A percentile compares a stretch with the other conserved stretches of the same genome.
Conservation (phyloP, 2,113 vertebrate species). For the Microtus montanus region DNA sequence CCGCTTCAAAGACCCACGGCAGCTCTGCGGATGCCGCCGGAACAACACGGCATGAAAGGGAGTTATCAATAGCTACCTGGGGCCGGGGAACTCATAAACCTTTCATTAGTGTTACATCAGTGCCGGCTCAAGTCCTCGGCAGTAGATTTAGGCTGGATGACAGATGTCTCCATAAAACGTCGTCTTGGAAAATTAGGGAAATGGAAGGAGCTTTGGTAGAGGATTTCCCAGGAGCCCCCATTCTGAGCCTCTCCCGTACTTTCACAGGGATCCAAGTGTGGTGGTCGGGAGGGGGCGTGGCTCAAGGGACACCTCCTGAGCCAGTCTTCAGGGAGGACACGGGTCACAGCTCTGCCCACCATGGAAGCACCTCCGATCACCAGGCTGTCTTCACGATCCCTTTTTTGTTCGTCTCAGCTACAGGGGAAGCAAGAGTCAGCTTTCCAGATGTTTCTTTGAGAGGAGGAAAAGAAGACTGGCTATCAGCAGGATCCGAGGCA, state of each 20-base stretch:
- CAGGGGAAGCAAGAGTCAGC: conserved; percentile 21
- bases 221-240: conserved; percentile 50
- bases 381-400: conserved; percentile 8
- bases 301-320: conserved; percentile 31
- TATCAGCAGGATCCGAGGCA: neutral
- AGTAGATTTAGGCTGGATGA: conserved; percentile 58
- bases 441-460: conserved; percentile 25
- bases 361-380: neutral
- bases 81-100: conserved; percentile 81
- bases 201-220: conserved; percentile 53
- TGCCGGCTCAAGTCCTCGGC: conserved; percentile 73
- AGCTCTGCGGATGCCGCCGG: conserved; percentile 39
- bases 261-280: neutral
- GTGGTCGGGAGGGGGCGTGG: neutral
- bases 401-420: neutral
- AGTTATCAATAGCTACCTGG: conserved; percentile 73
- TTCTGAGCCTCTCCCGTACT: neutral
- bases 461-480: neutral
- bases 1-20: conserved; percentile 60
- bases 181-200: conserved; percentile 78
- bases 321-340: neutral
- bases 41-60: conserved; percentile 53
- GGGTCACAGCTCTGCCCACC: neutral
- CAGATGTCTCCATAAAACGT: conserved; percentile 72
- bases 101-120: conserved; percentile 77